Percentiles rank a stretch among this genome's conserved stretches.
Conservation (phyloP, 2,888 invertebrate genomes). For the Drosophila melanocephala region DNA sequence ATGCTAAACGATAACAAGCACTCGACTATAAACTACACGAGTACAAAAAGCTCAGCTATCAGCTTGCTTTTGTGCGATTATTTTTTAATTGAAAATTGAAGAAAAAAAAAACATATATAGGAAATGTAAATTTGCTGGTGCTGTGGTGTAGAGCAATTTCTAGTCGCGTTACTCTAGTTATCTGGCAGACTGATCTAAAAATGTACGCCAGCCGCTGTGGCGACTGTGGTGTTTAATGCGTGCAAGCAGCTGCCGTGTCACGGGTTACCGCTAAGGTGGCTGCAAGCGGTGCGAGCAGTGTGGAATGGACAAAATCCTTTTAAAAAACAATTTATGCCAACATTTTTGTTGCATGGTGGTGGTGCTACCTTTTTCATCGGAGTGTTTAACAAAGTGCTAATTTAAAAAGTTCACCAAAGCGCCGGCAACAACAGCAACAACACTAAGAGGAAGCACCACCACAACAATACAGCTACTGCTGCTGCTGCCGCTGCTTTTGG, state of each 20-base stretch:
- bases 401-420: slow-evolving; percentile 81
- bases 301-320: slow-evolving; percentile 78
- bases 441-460: slow-evolving; percentile 43
- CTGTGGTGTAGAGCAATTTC: slow-evolving; percentile 29
- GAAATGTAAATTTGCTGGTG: not conserved
- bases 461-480: slow-evolving; percentile 47
- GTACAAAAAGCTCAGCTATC: too few species aligned
- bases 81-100: slow-evolving; percentile 4
- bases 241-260: slow-evolving; percentile 75
- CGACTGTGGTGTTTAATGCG: slow-evolving; percentile 69
- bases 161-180: slow-evolving; percentile 23
- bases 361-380: slow-evolving; percentile 75
- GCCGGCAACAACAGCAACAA: slow-evolving; percentile 39
- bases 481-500: slow-evolving; percentile 25
- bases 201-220: slow-evolving; percentile 71
- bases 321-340: slow-evolving; percentile 78
- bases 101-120: not conserved
- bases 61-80: not conserved
- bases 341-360: slow-evolving; percentile 43
- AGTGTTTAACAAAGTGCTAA: slow-evolving; percentile 84
- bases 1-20: not conserved
- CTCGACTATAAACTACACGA: not conserved
- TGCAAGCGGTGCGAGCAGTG: slow-evolving; percentile 3
- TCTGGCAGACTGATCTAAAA: slow-evolving; percentile 51
- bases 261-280: slow-evolving; percentile 48